A percentile compares a stretch with the other conserved stretches of the same genome.
Evolutionary conservation across 2,888 invertebrate genomes (phyloP).

Genomic region (Malthinus seriepunctatus): DNA sequence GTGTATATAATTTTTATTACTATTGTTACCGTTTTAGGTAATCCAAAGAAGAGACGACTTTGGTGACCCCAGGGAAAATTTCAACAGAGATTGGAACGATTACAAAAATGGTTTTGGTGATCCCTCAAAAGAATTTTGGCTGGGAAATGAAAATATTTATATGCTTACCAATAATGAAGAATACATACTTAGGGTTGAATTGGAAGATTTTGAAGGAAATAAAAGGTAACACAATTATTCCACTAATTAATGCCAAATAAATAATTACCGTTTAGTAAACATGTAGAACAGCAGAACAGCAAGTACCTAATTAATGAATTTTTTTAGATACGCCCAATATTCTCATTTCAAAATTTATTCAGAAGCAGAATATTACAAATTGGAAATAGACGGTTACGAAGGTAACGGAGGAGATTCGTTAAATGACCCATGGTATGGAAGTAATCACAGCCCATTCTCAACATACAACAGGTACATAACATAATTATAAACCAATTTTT

Average conservation of each 20-base stretch:
- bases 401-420: constrained; percentile 90
- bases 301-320: neutral
- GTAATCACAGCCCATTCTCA: constrained; percentile 91
- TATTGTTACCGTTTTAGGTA: constrained; percentile 61
- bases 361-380: constrained; percentile 87
- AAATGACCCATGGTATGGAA: constrained; percentile 93
- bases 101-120: constrained; percentile 94
- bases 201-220: constrained; percentile 92
- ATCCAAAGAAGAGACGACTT: constrained; percentile 89
- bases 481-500: neutral
- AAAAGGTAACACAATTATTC: constrained; percentile 65
- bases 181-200: constrained; percentile 82
- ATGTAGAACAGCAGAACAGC: neutral
- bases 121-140: constrained; percentile 88
- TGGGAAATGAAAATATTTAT: constrained; percentile 92
- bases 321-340: constrained; percentile 80
- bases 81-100: constrained; percentile 90
- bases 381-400: constrained; percentile 90
- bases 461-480: constrained; percentile 78
- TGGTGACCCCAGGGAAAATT: constrained; percentile 85
- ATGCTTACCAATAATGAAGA: constrained; percentile 92
- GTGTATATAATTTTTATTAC: constrained; percentile 6
- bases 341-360: constrained; percentile 92
- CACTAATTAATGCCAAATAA: neutral
- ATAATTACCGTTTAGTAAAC: neutral